These are phyloP conservation scores for Bradypodion ventrale DNA, from an alignment of 2,797 vertebrate genomes.

Conservation along the genomic window DNA sequence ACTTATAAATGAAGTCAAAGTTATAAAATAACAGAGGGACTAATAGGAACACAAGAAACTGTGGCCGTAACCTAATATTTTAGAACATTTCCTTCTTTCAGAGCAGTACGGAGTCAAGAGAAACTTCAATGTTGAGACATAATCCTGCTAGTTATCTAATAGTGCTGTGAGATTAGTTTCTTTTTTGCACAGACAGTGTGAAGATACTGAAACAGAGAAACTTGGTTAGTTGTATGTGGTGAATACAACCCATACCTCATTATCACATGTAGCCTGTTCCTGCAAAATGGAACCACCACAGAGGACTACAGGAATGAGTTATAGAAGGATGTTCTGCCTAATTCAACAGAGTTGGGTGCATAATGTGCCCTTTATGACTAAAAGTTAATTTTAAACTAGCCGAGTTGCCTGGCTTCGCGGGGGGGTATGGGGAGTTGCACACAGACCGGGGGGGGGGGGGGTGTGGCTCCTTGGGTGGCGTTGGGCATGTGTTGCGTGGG, in stretches of 20 bases:
- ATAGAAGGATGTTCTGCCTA: slow-evolving; percentile 58
- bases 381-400: slow-evolving; percentile 73
- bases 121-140: background rate
- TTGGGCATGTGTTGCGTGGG: no score
- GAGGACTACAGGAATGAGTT: slow-evolving; percentile 57
- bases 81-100: background rate
- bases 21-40: background rate
- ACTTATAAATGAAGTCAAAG: background rate
- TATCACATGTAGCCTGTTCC: slow-evolving; percentile 12
- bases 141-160: background rate
- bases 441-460: no score
- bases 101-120: background rate
- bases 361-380: slow-evolving; percentile 69
- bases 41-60: background rate
- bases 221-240: fast-evolving
- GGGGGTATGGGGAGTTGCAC: no score
- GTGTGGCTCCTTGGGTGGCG: no score
- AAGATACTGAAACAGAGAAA: slow-evolving; percentile 23
- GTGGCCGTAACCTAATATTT: background rate
- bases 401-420: no score
- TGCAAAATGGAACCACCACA: slow-evolving; percentile 48
- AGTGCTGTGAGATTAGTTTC: background rate
- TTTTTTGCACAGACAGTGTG: background rate
- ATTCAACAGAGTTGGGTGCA: slow-evolving; percentile 60
- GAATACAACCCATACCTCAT: slow-evolving; percentile 7